Percentiles rank a stretch among this genome's conserved stretches.
Conservation (phyloP, 1,140 invertebrate genomes). For the Cherax destructor region DNA sequence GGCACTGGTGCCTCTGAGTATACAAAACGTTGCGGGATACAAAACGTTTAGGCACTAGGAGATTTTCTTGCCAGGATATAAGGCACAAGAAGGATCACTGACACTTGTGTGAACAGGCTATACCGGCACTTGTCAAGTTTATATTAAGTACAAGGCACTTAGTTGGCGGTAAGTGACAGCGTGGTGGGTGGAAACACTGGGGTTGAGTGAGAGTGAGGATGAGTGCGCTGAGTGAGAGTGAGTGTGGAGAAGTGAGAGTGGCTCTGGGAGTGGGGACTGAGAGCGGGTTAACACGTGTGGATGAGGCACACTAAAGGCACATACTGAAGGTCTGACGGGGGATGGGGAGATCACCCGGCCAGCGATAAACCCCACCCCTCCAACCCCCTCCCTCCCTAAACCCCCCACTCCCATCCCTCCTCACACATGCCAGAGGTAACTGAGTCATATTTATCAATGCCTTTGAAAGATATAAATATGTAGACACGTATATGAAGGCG, state of each 20-base stretch:
- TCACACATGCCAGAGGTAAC: too few relatives aligned
- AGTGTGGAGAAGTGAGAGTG: too few relatives aligned
- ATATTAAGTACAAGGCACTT: background rate
- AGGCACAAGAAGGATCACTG: too few relatives aligned
- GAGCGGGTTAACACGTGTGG: slow-evolving; percentile 36
- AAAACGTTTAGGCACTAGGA: too few relatives aligned
- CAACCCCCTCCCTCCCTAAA: background rate
- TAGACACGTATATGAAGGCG: background rate
- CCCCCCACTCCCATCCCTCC: background rate
- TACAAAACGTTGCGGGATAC: background rate
- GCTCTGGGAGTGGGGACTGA: background rate
- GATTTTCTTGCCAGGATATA: too few relatives aligned
- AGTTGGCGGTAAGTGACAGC: background rate
- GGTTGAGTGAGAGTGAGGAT: background rate
- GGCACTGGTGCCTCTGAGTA: background rate
- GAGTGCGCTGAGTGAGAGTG: background rate
- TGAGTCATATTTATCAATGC: background rate
- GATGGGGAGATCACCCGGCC: background rate
- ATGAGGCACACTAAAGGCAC: slow-evolving; percentile 50
- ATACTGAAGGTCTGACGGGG: slow-evolving; percentile 39
- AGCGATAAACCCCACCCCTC: background rate
- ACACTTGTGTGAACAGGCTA: too few relatives aligned
- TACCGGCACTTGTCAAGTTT: too few relatives aligned
- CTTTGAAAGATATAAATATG: background rate
- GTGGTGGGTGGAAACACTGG: background rate